Base-by-base conservation (phyloP, 2,797 vertebrate genomes). In the Spondyliosoma cantharus region DNA sequence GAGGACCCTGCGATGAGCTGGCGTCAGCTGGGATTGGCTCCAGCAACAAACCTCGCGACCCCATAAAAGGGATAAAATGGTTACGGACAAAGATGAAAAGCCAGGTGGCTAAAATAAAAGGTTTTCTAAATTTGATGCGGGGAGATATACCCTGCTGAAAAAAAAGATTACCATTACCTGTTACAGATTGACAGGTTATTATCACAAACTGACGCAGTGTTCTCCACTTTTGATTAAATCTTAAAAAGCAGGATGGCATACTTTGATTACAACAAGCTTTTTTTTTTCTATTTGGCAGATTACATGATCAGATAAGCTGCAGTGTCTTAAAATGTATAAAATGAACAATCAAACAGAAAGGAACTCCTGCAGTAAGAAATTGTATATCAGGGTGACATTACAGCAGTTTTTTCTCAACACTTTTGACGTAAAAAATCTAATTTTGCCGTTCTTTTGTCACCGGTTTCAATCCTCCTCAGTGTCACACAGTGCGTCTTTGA, bases 401-500 rank as follows among this genome's bases (percentile, higher is more conserved):
- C 60, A 4, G 16, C 25, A 24, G 37, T 16, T 46, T 59, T 17
- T 17, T 17, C 27, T 24, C 11, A 1, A 43, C 16, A 17, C n/a
- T 29, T 66, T 42, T 54, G 22, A 68, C 37, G 61, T 77, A 1
- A 58, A 7, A 7, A 56, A 3, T 65, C 71, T 62, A 13, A 19
- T 71, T 78, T 65, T 29, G 20, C 3, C 1, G 0, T 29, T 68
- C 29, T 48, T 69, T 72, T 62, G 69, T 52, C 50, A 14, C 25
- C 53, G 16, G 29, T 53, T 67, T 67, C 29, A 19, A 15, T 42
- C 25, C 32, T 0, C 43, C 57, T 76, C 45, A 29, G 15, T 25
- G 66, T 72, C 37, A 69, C 59, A 22, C 20, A 50, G 62, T 12
- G 49, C 24, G 20, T 71, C 45, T 77, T 43, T 69, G 43, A 71